A percentile compares a stretch with the other conserved stretches of the same genome.
Conservation (phyloP, 2,113 vertebrate genomes). For the Malurus cyaneus region DNA sequence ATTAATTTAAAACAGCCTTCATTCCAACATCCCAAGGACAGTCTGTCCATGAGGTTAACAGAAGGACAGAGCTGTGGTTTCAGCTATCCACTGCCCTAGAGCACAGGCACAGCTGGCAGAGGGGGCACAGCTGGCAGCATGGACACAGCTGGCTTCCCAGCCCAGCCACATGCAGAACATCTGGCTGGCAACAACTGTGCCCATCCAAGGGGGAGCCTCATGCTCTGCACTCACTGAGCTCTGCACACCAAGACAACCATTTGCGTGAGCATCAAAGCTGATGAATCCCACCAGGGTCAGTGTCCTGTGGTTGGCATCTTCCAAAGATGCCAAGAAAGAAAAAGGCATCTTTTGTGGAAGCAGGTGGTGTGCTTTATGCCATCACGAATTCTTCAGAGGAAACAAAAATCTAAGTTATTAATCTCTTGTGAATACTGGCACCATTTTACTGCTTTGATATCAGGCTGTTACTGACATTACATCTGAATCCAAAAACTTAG, state of each 20-base stretch:
- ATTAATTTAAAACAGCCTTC: not conserved
- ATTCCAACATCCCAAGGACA: not conserved
- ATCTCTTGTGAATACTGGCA: not conserved
- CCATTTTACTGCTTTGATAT: not conserved
- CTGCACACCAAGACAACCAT: not conserved
- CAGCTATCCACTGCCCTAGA: not conserved
- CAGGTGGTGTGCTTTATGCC: not conserved
- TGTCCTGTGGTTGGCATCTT: not conserved
- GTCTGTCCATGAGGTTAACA: not conserved
- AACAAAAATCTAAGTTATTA: not conserved
- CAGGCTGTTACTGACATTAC: not conserved
- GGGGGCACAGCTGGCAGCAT: not conserved
- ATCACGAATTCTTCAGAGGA: not conserved
- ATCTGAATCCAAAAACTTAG: not conserved
- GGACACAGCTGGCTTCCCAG: not conserved
- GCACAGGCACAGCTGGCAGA: not conserved
- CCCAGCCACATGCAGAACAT: not conserved
- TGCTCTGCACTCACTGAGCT: not conserved
- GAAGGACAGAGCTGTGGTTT: not conserved
- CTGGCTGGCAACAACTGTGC: accelerated
- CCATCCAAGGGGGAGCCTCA: not conserved
- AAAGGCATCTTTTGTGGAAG: not conserved
- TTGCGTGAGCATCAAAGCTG: not conserved
- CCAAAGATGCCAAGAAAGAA: not conserved
- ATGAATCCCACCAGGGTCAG: accelerated